Base-by-base conservation (phyloP, 2,113 vertebrate genomes). In the Gymnogyps californianus region DNA sequence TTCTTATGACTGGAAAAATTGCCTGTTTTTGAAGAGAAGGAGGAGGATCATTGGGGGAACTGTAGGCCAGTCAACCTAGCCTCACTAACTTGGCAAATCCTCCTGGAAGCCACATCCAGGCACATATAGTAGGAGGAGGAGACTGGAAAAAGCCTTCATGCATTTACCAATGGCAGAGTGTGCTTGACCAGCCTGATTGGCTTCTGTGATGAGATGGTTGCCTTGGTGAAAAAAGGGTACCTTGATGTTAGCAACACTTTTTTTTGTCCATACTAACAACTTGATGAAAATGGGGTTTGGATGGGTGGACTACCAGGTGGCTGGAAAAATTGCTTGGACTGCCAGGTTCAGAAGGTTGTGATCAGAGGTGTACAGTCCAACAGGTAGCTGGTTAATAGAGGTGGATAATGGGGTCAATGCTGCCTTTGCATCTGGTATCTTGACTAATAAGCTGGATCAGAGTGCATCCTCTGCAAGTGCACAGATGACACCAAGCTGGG, bases 21-120 rank as follows among this genome's bases (percentile, higher is more conserved):
- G 1, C 3, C 4, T 25, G 42, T 31, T 75, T 85, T 28, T 16
- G 3, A 58, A 24, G 11, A 85, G 58, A 61, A 58, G 25, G 7
- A 72, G 12, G 1, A 54, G 0, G 0, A 40, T 47, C 26, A 44
- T 5, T 10, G 4, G 11, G 9, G 10, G 10, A 82, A 57, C 13
- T 52, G 40, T 28, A 57, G 25, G 12, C 46, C 31, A 76, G 21
- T 12, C 7, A 66, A 11, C 5, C n/a, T 40, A 40, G 7, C 5
- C 16, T 78, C 40, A 25, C 13, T 34, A 15, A 15, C 36, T 47
- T 15, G 54, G 20, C 29, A 77, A 71, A 42, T 46, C 14, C 14
- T 57, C 20, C 46, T 62, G 42, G 51, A 70, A 78, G 38, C 6
- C 58, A 82, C 8, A 82, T 8, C 5, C 11, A 88, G 44, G 14